Evolutionary conservation across 1,140 invertebrate species (phyloP), one percentile per base, ranked within the genome.

Genomic region (Eueides isabella): DNA sequence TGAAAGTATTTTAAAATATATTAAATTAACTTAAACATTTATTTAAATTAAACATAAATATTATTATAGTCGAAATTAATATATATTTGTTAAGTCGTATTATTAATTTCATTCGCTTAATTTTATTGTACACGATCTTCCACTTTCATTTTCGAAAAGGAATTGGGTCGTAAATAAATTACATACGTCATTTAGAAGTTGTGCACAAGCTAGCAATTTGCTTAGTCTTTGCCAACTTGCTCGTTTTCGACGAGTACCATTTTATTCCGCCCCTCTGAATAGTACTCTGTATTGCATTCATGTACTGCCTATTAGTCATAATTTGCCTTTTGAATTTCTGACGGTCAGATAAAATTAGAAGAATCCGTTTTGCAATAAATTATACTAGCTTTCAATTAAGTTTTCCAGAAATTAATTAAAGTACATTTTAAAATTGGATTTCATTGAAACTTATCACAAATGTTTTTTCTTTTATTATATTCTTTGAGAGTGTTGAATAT

Each of bases 141-240:
- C 12, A 19, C 14, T 29, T 38, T 55, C 66, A 26, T 67, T 67
- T 55, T 67, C 29, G 2, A 35, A 29, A 26, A 55, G 41, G 66
- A 67, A 67, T 38, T 55, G 29, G 66, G 66, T 67, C 66, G 44
- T 67, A 67, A 67, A 48, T 55, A 67, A 67, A 67, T 67, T 67
- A 67, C 66, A 67, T 67, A 55, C 66, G 41, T 67, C 55, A 48
- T 67, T 67, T 31, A 67, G 35, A 67, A 30, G 41, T 67, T 30
- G 66, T 67, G 29, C 41, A 67, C 66, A 67, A 67, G 41, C 66
- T 48, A n/a, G 66, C 66, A 67, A 67, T 67, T 67, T 67, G 28
- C 28, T 67, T 55, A 67, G 41, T 48, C 66, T 67, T 67, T 67
- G 35, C 66, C 7, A 44, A 67, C 66, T 67, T 67, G n/a, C 66